phyloP scores from a whole-genome alignment of 2,888 invertebrate species.

The Lymantria dispar region DNA sequence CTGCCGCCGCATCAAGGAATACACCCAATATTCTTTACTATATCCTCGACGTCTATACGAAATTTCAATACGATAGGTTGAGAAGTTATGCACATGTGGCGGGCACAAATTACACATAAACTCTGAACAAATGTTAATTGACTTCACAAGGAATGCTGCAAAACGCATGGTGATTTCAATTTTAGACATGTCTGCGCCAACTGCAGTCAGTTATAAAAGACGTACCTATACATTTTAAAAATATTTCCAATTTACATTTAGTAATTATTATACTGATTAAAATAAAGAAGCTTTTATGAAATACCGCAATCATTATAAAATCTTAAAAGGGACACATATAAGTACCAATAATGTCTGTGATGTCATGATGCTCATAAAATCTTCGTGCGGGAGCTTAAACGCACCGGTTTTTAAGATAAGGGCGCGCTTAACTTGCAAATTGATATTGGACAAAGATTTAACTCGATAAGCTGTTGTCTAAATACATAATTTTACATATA shows the following conservation, averaged over 20 bases:
- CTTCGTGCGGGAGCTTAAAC: not conserved
- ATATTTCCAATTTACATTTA: not conserved
- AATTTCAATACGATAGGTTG: too few species aligned
- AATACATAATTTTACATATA: not conserved
- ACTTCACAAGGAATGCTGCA: too few species aligned
- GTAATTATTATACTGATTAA: not conserved
- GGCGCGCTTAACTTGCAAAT: constrained; percentile 4
- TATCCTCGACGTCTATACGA: too few species aligned
- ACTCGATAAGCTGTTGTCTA: not conserved
- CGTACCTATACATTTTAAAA: too few species aligned
- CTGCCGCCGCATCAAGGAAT: too few species aligned
- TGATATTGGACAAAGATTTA: not conserved
- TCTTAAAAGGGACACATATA: not conserved
- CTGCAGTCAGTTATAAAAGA: too few species aligned
- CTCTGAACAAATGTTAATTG: too few species aligned
- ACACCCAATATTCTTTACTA: too few species aligned
- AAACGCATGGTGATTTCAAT: too few species aligned
- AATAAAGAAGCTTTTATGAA: not conserved
- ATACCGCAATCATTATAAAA: not conserved
- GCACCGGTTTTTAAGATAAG: not conserved
- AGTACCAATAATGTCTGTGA: not conserved
- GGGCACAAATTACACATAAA: too few species aligned
- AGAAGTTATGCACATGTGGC: too few species aligned
- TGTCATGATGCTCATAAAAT: not conserved
- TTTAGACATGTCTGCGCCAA: too few species aligned